Evolutionary conservation across 1,140 invertebrate genomes (phyloP).

Genomic region (Drosophila tropicalis): DNA sequence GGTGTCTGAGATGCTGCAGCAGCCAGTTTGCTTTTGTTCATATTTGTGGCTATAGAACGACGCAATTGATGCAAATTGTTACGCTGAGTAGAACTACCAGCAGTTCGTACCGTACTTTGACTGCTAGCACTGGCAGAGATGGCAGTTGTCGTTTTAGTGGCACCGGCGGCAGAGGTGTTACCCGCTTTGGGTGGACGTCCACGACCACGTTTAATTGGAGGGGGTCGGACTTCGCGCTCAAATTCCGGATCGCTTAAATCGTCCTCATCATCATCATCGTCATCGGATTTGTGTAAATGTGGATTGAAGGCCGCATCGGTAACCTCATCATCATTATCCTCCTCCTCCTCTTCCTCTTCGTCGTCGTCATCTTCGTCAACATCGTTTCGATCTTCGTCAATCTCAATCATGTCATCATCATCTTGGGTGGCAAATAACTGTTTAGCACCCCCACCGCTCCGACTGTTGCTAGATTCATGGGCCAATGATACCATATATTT

Average conservation of each 20-base stretch:
- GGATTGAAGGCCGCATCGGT: conserved; percentile 66
- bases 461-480: background rate
- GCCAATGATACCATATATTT: conserved; percentile 58
- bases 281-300: conserved; percentile 69
- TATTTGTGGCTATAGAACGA: conserved; percentile 37
- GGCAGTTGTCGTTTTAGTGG: background rate
- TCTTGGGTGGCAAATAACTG: conserved; percentile 38
- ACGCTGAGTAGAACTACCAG: background rate
- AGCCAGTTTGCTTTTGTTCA: conserved; percentile 29
- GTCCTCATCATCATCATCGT: conserved; percentile 64
- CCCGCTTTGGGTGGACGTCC: conserved; percentile 65
- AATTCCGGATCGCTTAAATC: conserved; percentile 64
- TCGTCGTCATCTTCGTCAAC: conserved; percentile 55
- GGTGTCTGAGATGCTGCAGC: conserved; percentile 3
- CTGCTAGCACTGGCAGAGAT: background rate
- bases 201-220: conserved; percentile 61
- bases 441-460: conserved; percentile 32
- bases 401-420: conserved; percentile 38
- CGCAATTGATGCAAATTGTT: conserved; percentile 64
- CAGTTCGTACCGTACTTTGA: conserved; percentile 19
- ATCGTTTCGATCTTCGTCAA: conserved; percentile 55
- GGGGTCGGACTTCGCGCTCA: conserved; percentile 46
- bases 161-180: background rate
- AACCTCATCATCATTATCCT: conserved; percentile 60
- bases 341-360: conserved; percentile 56